Evolutionary conservation across 2,888 invertebrate species (phyloP), one percentile per base, ranked within the genome.

Genomic region (Xylota segnis): DNA sequence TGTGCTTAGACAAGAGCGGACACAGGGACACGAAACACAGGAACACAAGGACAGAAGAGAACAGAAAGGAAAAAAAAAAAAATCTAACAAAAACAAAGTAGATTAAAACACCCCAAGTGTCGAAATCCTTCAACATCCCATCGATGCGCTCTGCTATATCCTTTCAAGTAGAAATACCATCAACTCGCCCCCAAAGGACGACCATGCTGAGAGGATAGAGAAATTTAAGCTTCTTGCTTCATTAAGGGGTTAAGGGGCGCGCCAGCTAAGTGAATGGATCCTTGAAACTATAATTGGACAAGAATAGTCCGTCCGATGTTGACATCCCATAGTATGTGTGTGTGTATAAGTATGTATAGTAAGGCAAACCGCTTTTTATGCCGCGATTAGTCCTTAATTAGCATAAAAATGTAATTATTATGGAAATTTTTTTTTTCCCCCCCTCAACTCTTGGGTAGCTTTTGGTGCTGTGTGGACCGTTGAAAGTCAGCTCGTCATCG

Each of bases 341-440:
- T 32, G 9, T 18, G 32, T 40, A 9, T n/a, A 7, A 56, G 18
- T 43, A 27, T 23, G 50, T 14, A 29, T 27, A 45, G 54, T 52
- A 66, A 83, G 68, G 56, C 72, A 77, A n/a, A 76, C 76, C 76
- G 16, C 81, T 74, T 63, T 77, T 82, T 77, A 75, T 78, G 47
- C 83, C 50, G 74, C 83, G 83, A 83, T 87, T 87, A 87, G 72
- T 78, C 74, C 83, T 70, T 78, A 78, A 87, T 87, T 87, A 83
- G 74, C 87, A 87, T 87, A 70, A 83, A 87, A 87, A 83, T 78
- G 70, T 83, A 87, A 87, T 87, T 83, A 87, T 78, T 78, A 87
- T 87, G 87, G 66, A 78, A 87, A 87, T 87, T 87, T 87, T 87
- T 71, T 68, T 54, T n/a, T n/a, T n/a, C n/a, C n/a, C n/a, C n/a